Base-by-base conservation (phyloP, 2,113 vertebrate species). In the Bufo gargarizans region DNA sequence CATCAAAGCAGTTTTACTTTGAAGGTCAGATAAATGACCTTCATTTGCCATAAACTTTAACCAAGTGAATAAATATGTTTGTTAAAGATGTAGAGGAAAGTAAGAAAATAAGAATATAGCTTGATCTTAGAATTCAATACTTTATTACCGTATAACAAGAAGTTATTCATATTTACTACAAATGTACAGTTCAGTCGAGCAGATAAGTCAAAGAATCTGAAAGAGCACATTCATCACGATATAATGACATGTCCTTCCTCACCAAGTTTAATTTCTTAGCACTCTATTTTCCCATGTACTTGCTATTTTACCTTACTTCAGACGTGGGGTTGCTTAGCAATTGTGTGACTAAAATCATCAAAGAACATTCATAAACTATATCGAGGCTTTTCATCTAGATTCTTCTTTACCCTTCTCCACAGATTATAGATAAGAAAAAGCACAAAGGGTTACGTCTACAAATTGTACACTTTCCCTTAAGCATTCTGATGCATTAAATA, bases 371-470 rank as follows among this genome's bases (percentile, higher is more conserved):
- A 72, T 58, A 59, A 72, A 82, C 77, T 77, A 61, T 77, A 77
- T 74, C 33, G 50, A 17, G 56, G 6, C 56, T 74, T 85, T 85
- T 86, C 84, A 86, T 86, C 71, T 86, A 59, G 59, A 83, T 83
- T 43, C 81, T 82, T 74, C 11, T 80, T 78, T 61, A 65, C 74
- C 63, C 61, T 69, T 80, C 76, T 82, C 43, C 67, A 11, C 55
- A 74, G 79, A 82, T 82, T 88, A 82, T 53, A 82, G 79, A 88
- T 82, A 87, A 87, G 61, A 87, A 74, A 74, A 88, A 58, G 82
- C 49, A 82, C 86, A 82, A 76, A 88, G 45, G 79, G 65, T 81
- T 76, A 63, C 76, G 67, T 74, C 55, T 82, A 82, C 33, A 63
- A 63, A 88, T 50, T 82, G 47, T 58, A 11, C 20, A 33, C 19